A percentile compares a stretch with the other conserved stretches of the same genome.
phyloP scores from a whole-genome alignment of 2,113 vertebrate species.

The Equus quagga region DNA sequence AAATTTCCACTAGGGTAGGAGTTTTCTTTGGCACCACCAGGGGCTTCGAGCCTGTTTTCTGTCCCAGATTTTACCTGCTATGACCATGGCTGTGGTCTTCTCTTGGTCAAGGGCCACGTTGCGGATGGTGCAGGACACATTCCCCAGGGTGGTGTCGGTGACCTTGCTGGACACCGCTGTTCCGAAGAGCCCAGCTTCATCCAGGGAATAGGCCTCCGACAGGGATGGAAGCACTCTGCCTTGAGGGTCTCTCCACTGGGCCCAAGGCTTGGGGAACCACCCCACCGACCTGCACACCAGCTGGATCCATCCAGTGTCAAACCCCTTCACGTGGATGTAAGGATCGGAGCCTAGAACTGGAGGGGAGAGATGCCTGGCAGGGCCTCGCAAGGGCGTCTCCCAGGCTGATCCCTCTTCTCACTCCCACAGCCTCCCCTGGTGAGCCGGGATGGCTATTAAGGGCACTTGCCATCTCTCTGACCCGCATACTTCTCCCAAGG shows the following conservation, averaged over 20 bases:
- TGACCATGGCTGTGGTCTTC: conserved; percentile 44
- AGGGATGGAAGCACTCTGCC: conserved; percentile 41
- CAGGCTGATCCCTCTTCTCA: background rate
- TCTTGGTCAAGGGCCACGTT: background rate
- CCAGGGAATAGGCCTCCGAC: background rate
- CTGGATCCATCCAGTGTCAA: conserved; percentile 37
- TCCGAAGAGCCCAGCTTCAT: conserved; percentile 61
- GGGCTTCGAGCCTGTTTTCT: background rate
- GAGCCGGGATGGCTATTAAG: background rate
- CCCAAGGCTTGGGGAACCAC: conserved; percentile 71
- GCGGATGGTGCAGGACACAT: conserved; percentile 61
- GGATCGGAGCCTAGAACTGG: conserved; percentile 72
- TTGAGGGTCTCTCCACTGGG: conserved; percentile 58
- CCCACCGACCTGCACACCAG: conserved; percentile 62
- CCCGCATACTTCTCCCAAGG: no score
- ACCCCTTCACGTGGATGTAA: conserved; percentile 67
- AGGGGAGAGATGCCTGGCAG: background rate
- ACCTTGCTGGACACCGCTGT: conserved; percentile 49
- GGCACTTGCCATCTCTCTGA: no score
- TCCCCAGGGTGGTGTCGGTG: conserved; percentile 53
- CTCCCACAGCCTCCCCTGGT: background rate
- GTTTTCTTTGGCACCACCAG: background rate
- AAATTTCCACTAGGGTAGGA: background rate
- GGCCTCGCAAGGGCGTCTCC: background rate
- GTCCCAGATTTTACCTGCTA: conserved; percentile 10